A percentile compares a stretch with the other conserved stretches of the same genome.
phyloP scores from a whole-genome alignment of 2,888 invertebrate genomes.

The Norana najaformis region DNA sequence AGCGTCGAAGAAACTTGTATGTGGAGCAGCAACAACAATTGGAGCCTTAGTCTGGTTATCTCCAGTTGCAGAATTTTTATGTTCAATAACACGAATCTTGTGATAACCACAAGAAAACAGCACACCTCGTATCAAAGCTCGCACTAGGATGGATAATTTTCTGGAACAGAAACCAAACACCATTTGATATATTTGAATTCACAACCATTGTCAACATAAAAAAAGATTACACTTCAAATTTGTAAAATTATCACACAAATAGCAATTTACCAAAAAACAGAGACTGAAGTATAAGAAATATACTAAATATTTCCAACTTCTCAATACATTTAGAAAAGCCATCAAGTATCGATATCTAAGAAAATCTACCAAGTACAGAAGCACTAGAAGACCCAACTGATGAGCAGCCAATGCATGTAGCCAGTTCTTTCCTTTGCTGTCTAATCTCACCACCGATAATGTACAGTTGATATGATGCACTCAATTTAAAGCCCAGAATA shows the following conservation, averaged over 20 bases:
- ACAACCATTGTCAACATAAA: background rate
- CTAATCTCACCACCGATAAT: too few relatives aligned
- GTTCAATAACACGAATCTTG: conserved; percentile 76
- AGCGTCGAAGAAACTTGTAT: conserved; percentile 87
- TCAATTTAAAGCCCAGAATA: too few relatives aligned
- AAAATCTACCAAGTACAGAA: too few relatives aligned
- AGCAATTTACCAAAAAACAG: background rate
- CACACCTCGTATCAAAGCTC: conserved; percentile 63
- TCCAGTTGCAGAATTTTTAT: conserved; percentile 46
- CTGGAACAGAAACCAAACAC: conserved; percentile 45
- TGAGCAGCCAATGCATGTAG: background rate
- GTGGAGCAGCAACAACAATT: conserved; percentile 71
- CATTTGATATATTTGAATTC: background rate
- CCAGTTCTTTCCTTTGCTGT: too few relatives aligned
- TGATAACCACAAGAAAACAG: conserved; percentile 83
- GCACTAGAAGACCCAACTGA: too few relatives aligned
- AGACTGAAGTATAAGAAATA: background rate
- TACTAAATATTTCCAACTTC: too few relatives aligned
- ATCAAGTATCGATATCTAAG: too few relatives aligned
- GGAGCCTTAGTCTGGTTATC: conserved; percentile 45
- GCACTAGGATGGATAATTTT: conserved; percentile 50
- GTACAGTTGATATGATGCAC: too few relatives aligned
- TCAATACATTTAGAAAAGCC: too few relatives aligned
- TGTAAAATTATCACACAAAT: background rate
- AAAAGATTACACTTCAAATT: background rate